Base-by-base conservation (phyloP, 2,797 vertebrate genomes). In the Allobates femoralis region DNA sequence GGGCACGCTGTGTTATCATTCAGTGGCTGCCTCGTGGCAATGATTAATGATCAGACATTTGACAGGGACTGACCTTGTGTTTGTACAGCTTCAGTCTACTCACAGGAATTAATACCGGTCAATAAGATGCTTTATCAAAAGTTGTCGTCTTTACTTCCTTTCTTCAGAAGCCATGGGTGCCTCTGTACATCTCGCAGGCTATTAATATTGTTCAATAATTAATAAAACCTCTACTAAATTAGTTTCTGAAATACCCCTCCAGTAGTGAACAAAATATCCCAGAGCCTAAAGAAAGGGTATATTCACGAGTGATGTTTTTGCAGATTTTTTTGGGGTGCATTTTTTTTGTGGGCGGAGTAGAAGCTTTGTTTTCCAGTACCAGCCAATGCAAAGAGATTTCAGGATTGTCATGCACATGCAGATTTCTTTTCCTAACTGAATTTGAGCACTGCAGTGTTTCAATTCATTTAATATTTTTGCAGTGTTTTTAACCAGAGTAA, bases 61-160 rank as follows among this genome's bases (percentile, higher is more conserved):
- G 73, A 81, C 85, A 81, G 67, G 66, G 15, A 67, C 41, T 83
- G 79, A 87, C 85, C 80, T 87, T 87, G 80, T 71, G 73, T 60
- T 76, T 79, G 74, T 78, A 82, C 79, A 86, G 69, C n/a, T 83
- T 58, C 50, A 69, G 60, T 69, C 69, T 83, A 56, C 73, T 78
- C 71, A 18, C 2, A 71, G 62, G 60, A 32, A 69, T 67, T 83
- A 41, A 83, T 83, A 34, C 81, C 19, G 53, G 81, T 79, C 86
- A 87, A 83, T 82, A 83, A 82, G 80, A 71, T 60, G 75, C 73
- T 60, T 46, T 41, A 86, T 83, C 80, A 73, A 58, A 83, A 85
- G n/a, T 26, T 53, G 56, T 30, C 50, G 79, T 23, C 66, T 37
- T 19, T n/a, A 64, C n/a, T 81, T 78, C 67, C 66, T 69, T 32